These are phyloP conservation scores for Torymus aiolomorphi DNA, from an alignment of 2,888 invertebrate species.

Conservation along the genomic window DNA sequence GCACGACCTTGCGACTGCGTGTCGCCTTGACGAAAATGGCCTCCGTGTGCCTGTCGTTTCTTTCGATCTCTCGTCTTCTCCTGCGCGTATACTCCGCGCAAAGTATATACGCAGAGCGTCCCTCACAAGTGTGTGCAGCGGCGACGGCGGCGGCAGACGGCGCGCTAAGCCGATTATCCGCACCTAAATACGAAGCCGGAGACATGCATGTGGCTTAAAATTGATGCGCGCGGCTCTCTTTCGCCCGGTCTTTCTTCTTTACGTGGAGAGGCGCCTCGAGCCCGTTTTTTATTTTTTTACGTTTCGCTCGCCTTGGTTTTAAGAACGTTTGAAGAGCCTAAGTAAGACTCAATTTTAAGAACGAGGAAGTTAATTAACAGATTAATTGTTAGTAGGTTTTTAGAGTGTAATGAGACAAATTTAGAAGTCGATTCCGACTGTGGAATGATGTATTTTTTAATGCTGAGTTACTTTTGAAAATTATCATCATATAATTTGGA, in stretches of 20 bases:
- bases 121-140: no score
- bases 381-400: no score
- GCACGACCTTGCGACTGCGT: constrained; percentile 18
- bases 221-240: constrained; percentile 33
- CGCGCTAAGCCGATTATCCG: constrained; percentile 73
- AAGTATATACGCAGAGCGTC: background rate
- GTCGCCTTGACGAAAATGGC: constrained; percentile 50
- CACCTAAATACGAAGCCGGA: constrained; percentile 75
- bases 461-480: no score
- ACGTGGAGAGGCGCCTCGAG: background rate
- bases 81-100: background rate
- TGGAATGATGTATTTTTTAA: no score
- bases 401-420: no score
- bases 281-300: background rate
- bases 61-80: no score
- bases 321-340: background rate
- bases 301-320: background rate
- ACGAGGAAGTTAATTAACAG: no score
- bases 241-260: background rate
- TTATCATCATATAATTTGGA: no score
- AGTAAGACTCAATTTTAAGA: no score
- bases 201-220: constrained; percentile 74
- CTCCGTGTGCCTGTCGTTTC: no score
- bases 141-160: constrained; percentile 17
- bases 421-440: no score